These are phyloP conservation scores for Synergus laeviventris DNA, from an alignment of 2,888 invertebrate genomes.

Conservation along the genomic window DNA sequence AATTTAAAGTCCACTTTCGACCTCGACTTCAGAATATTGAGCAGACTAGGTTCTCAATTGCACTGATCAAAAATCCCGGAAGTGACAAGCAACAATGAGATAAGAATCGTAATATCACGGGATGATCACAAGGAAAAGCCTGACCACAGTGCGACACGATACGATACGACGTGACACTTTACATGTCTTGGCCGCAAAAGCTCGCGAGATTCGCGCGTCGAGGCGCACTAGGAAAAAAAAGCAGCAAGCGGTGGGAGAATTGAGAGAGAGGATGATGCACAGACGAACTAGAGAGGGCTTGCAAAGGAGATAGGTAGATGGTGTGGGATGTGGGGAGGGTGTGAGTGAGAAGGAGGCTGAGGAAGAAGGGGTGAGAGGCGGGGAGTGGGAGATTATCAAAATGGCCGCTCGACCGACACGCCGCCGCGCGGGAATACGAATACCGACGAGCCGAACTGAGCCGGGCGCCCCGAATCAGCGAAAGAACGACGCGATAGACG, in stretches of 20 bases:
- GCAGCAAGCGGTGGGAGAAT: conserved; percentile 49
- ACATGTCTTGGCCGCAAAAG: conserved; percentile 61
- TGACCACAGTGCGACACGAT: background rate
- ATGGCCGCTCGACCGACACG: conserved; percentile 72
- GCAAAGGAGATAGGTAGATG: conserved; percentile 37
- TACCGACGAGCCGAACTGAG: conserved; percentile 45
- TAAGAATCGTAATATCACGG: background rate
- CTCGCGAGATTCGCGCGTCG: conserved; percentile 54
- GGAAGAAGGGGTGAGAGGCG: conserved; percentile 41
- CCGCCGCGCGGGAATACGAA: conserved; percentile 61
- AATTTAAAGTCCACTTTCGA: background rate
- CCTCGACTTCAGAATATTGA: background rate
- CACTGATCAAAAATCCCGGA: too few relatives aligned
- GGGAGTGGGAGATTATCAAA: conserved; percentile 73
- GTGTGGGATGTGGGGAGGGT: conserved; percentile 38
- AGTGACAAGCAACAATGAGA: background rate
- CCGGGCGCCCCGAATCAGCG: conserved; percentile 42
- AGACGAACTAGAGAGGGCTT: conserved; percentile 32
- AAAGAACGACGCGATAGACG: background rate
- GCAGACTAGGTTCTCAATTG: background rate
- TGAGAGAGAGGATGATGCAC: conserved; percentile 41
- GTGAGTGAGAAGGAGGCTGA: background rate
- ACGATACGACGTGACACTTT: conserved; percentile 58
- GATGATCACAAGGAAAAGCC: background rate
- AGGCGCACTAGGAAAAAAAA: conserved; percentile 52